Percentiles rank a stretch among this genome's conserved stretches.
Evolutionary conservation across 2,888 invertebrate genomes (phyloP).

Genomic region (Netelia virgata): DNA sequence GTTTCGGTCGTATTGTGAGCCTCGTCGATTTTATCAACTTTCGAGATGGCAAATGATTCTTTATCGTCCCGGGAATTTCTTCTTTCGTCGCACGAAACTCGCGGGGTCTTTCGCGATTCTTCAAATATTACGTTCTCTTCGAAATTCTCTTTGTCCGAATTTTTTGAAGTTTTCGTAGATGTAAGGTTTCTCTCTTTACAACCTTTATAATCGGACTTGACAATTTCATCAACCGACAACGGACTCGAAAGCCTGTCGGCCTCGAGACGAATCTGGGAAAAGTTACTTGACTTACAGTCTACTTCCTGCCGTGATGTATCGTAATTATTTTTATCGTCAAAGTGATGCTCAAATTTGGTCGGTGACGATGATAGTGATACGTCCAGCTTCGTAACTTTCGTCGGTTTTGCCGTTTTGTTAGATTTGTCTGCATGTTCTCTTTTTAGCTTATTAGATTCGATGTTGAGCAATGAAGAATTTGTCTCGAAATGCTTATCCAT

Average conservation of each 20-base stretch:
- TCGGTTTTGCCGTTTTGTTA: not conserved
- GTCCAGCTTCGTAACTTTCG: not conserved
- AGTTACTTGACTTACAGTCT: not conserved
- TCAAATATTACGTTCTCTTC: not conserved
- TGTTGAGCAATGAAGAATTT: conserved; percentile 12
- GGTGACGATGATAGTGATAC: not conserved
- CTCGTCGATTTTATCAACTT: conserved; percentile 5
- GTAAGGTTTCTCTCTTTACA: not conserved
- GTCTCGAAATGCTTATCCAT: conserved; percentile 67
- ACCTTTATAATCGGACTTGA: not conserved
- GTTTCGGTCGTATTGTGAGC: not conserved
- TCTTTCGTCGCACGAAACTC: conserved; percentile 27
- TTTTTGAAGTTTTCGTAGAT: not conserved
- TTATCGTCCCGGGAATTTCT: not conserved
- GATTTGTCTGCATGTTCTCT: not conserved
- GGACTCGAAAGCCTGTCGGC: conserved; percentile 2
- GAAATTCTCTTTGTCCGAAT: not conserved
- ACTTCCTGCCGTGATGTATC: not conserved
- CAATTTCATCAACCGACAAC: not conserved
- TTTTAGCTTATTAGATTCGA: not conserved
- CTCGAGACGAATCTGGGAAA: not conserved
- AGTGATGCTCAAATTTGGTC: conserved; percentile 4
- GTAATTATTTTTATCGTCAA: not conserved
- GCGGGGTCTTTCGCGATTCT: conserved; percentile 6
- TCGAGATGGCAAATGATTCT: conserved; percentile 8